Evolutionary conservation across 2,797 vertebrate genomes (phyloP), one percentile per base, ranked within the genome.

Genomic region (Crax fasciolata): DNA sequence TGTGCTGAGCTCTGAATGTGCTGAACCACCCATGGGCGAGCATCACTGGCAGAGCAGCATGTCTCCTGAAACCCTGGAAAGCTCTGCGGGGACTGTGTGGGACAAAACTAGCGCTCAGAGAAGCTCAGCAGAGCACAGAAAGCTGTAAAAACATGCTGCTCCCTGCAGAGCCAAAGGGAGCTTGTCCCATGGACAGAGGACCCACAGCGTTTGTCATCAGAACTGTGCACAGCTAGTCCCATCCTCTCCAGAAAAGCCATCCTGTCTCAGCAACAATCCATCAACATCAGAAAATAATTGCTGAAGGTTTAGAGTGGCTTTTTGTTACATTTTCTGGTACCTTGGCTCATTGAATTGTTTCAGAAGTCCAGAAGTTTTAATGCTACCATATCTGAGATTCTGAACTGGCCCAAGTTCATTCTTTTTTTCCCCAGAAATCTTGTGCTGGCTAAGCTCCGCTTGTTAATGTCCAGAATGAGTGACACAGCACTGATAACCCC

Each of bases 1-100:
- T 30, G 35, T 1, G 4, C 10, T 1, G 32, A 66, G 59, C 48
- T 46, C 10, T 0, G 41, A 28, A 7, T 11, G 3, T 1, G 0
- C 7, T 30, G 44, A 72, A 32, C 13, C 58, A n/a, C 25, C 32
- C 32, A 25, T 1, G 4, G 84, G 25, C 3, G 2, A 78, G 49
- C 8, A 0, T 21, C 15, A 1, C 70, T 2, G 62, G 39, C 17
- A 73, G 43, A 48, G 4, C 17, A 10, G 32, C 6, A 10, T 9
- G 8, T 11, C 35, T n/a, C 28, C n/a, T 41, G 11, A 43, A n/a
- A 51, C 12, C 28, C 35, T 52, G 66, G 11, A 18, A 41, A 62
- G 18, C 18, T 11, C 13, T 6, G 17, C 6, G 59, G 59, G 27
- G 27, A 28, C 59, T 8, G 6, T 5, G 18, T 20, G 55, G 55